Conservation (phyloP, 2,797 vertebrate species). For the Cuniculus paca region DNA sequence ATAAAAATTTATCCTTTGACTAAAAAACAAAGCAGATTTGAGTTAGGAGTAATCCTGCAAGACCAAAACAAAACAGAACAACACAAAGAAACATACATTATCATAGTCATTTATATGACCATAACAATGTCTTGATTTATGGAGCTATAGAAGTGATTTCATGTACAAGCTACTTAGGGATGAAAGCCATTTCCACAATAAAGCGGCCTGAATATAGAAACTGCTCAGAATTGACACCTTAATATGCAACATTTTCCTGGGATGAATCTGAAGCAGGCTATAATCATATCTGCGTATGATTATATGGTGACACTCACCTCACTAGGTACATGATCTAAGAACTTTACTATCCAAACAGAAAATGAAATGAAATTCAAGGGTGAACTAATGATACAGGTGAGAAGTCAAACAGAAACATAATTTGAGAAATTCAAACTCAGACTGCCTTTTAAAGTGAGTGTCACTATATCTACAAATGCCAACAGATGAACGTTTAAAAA, state of each 20-base stretch:
- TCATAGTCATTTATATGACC: background rate
- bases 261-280: constrained; percentile 27
- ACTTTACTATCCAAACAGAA: background rate
- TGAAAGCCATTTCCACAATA: background rate
- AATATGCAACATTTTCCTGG: constrained; percentile 38
- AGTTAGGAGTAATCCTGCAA: background rate
- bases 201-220: constrained; percentile 6
- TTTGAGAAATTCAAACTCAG: constrained; percentile 4
- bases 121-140: background rate
- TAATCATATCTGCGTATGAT: background rate
- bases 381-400: background rate
- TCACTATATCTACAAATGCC: background rate
- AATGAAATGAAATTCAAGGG: background rate
- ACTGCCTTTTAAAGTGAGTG: constrained; percentile 2
- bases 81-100: background rate
- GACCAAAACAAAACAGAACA: background rate
- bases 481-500: background rate
- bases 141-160: background rate
- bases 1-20: background rate
- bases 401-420: constrained; percentile 14
- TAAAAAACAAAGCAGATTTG: constrained; percentile 42
- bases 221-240: background rate
- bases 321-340: background rate
- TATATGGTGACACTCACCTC: background rate
- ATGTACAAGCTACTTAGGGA: background rate